Base-by-base conservation (phyloP, 2,797 vertebrate genomes). In the Sebastes vulpes region DNA sequence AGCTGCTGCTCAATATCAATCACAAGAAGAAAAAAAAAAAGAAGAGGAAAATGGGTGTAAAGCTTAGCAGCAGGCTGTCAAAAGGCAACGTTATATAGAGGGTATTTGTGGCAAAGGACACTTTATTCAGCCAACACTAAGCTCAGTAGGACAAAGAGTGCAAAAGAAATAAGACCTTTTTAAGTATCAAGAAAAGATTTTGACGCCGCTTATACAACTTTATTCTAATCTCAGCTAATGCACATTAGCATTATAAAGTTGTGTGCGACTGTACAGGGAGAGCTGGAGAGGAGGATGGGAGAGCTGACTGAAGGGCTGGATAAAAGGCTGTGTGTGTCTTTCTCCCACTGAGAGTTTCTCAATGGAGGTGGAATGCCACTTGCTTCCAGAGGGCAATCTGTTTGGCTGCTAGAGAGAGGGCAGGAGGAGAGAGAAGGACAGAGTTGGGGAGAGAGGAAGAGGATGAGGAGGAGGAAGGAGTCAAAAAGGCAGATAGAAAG, bases 311-410 rank as follows among this genome's bases (percentile, higher is more conserved):
- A 90, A 82, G 81, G 79, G 56, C 74, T 88, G 75, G 58, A 81
- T 85, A 32, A 84, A 89, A 86, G 81, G 65, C 52, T 70, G 75
- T 75, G 63, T 76, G 73, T 79, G 63, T 76, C 53, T 87, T 82
- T 82, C 74, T 83, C 85, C 88, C 81, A 85, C 78, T 85, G 77
- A 90, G 83, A 88, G 85, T 85, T 90, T 78, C 67, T 93, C 88
- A 89, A 86, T 90, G 65, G 85, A 93, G 75, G 86, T 89, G 86
- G 82, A 88, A 91, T 82, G 87, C 81, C 80, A 90, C 86, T 87
- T 68, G 79, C 84, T 77, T 88, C 80, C 89, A 89, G 75, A 88
- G 78, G 80, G 74, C 74, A 81, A 87, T 79, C 68, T 60, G 56
- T 90, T 75, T 84, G 81, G 89, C 87, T 86, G 78, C 38, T 58